Base-by-base conservation (phyloP, 1,140 invertebrate genomes). In the Pemphigus obesinymphae region DNA sequence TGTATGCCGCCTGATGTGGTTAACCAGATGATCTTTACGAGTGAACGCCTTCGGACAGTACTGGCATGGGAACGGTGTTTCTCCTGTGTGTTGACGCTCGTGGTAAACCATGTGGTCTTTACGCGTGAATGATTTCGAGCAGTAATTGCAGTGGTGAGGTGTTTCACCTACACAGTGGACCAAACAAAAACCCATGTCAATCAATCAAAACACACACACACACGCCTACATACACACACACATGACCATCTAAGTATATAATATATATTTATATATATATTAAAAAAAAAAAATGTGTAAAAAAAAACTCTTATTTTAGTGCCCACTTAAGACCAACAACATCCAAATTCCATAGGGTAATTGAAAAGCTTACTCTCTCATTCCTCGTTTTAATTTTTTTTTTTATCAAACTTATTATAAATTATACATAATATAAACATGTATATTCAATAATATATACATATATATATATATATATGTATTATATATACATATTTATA, bases 21-120 rank as follows among this genome's bases (percentile, higher is more conserved):
- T 93, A 84, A 93, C 92, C 84, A 95, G 89, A 87, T 95, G 93
- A 87, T 94, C 93, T 85, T 93, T 92, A 84, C 93, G 89, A 75
- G 93, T 94, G 87, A 95, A 95, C 58, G 92, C 92, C 87, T 95
- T 95, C 37, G 91, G 90, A 87, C 94, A 95, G 87, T 91, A 93
- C 84, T 90, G 90, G 87, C 94, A 96, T 81, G 92, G 89, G 86
- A 94, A 94, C 63, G 93, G 92, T 76, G 93, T 94, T 87, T 95
- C 93, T 83, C 92, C 90, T 84, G 93, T 94, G 87, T 95, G 93
- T 87, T 94, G 93, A 50, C 93, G 89, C 83, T 94, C 93, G 88
- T 95, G 93, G 87, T 94, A 94, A 84, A 94, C 86, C 83, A 94
- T 89, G 87, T 95, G 93, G 86, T 94, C 93, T 87, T 94, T 94